phyloP scores from a whole-genome alignment of 2,113 vertebrate species.

The Ceuthmochares aereus region DNA sequence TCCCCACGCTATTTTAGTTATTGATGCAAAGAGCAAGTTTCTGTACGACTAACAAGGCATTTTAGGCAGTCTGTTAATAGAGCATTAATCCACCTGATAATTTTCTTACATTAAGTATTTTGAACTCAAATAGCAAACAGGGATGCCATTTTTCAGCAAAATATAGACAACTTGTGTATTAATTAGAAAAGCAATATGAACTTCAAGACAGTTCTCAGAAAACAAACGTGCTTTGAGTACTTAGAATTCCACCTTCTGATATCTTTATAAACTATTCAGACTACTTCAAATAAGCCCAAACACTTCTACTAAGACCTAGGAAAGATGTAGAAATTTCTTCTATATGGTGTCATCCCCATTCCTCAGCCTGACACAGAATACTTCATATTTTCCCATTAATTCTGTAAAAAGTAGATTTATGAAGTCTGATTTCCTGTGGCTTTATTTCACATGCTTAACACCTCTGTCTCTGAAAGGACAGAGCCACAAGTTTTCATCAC shows the following conservation, averaged over 20 bases:
- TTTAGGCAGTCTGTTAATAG: neutral
- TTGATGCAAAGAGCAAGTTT: neutral
- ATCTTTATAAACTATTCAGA: neutral
- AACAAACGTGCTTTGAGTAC: neutral
- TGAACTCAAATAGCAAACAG: neutral
- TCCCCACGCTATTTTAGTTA: neutral
- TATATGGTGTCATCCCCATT: neutral
- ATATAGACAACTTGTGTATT: neutral
- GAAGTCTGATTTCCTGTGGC: neutral
- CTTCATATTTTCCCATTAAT: neutral
- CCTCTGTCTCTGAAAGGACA: neutral
- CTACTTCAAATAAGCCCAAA: neutral
- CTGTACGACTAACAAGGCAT: neutral
- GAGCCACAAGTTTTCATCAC: neutral
- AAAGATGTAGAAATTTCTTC: neutral
- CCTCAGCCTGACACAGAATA: neutral
- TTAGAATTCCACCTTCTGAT: neutral
- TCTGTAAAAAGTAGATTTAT: neutral
- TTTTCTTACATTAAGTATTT: neutral
- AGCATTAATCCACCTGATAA: neutral
- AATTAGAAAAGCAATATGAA: neutral
- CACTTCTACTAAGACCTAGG: neutral
- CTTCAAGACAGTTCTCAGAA: neutral
- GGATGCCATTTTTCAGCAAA: neutral
- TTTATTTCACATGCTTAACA: neutral